Conservation (phyloP, 2,113 vertebrate genomes). For the Perccottus glenii region DNA sequence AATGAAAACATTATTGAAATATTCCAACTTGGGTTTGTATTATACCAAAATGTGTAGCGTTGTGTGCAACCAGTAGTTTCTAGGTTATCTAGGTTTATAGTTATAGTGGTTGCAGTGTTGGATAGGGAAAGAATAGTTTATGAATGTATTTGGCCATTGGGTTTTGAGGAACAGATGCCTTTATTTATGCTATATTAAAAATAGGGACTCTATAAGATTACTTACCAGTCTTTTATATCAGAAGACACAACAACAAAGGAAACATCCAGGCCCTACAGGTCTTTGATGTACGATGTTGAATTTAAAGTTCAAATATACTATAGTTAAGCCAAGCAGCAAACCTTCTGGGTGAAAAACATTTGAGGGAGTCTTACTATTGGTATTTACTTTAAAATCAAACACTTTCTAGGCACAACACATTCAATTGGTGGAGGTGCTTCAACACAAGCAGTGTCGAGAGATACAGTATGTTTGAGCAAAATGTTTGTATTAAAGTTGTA, state of each 20-base stretch:
- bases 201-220: background rate
- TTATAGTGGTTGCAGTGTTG: too few species aligned
- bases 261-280: slow-evolving; percentile 2
- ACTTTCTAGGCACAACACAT: slow-evolving; percentile 1
- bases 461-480: background rate
- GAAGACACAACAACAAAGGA: background rate
- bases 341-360: background rate
- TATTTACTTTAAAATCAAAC: background rate
- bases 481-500: too few species aligned
- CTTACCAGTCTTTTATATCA: background rate
- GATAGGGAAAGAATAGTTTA: too few species aligned
- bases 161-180: too few species aligned
- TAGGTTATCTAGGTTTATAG: too few species aligned
- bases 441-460: background rate
- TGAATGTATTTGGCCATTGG: too few species aligned
- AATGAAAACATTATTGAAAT: too few species aligned
- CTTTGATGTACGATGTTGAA: background rate
- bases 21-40: too few species aligned
- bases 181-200: background rate
- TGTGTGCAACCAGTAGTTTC: too few species aligned
- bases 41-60: too few species aligned
- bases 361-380: background rate
- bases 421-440: slow-evolving; percentile 1
- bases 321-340: background rate
- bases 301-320: slow-evolving; percentile 5